phyloP scores from a whole-genome alignment of 2,888 invertebrate genomes.

The Sipha maydis region DNA sequence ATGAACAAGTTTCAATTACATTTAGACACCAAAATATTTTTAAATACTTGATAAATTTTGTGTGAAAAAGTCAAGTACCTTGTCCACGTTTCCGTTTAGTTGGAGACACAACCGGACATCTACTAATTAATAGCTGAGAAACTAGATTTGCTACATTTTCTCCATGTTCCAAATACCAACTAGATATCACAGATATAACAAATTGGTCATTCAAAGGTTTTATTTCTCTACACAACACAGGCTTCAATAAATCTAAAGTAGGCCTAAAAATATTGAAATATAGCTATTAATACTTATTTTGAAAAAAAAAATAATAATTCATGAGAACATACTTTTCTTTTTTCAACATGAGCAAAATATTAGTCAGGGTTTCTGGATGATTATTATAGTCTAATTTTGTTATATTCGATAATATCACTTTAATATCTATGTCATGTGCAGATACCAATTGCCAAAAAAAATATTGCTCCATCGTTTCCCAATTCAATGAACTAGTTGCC shows the following conservation, averaged over 20 bases:
- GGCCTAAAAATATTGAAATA: conserved; percentile 72
- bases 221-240: conserved; percentile 81
- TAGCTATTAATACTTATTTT: background rate
- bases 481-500: conserved; percentile 84
- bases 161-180: conserved; percentile 93
- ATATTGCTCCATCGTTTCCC: conserved; percentile 98
- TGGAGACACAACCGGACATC: conserved; percentile 88
- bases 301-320: background rate
- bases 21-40: background rate
- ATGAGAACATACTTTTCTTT: conserved; percentile 77
- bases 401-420: conserved; percentile 83
- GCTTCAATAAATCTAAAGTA: conserved; percentile 84
- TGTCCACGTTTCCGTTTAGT: conserved; percentile 84
- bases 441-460: conserved; percentile 96
- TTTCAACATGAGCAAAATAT: conserved; percentile 89
- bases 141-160: conserved; percentile 87
- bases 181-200: conserved; percentile 89
- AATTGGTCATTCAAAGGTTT: conserved; percentile 84
- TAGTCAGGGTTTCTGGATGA: conserved; percentile 92
- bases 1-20: conserved; percentile 11
- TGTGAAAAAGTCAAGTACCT: conserved; percentile 34
- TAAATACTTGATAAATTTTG: background rate
- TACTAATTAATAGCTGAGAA: conserved; percentile 80
- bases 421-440: conserved; percentile 93
- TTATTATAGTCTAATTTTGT: conserved; percentile 84